Percentiles rank a stretch among this genome's conserved stretches.
phyloP scores from a whole-genome alignment of 2,888 invertebrate species.

The Hemithea aestivaria region DNA sequence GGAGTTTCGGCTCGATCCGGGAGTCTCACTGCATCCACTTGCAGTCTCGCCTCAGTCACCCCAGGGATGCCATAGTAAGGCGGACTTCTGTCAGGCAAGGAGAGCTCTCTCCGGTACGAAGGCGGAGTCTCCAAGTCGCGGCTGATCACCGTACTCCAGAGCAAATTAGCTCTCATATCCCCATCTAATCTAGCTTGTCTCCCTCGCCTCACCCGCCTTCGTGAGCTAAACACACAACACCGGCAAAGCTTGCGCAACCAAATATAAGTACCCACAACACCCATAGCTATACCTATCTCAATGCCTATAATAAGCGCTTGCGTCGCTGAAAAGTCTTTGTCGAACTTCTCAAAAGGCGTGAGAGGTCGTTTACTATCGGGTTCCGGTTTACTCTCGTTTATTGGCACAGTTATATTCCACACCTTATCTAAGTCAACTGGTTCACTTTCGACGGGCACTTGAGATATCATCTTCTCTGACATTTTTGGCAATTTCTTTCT shows the following conservation, averaged over 20 bases:
- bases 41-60: slow-evolving; percentile 41
- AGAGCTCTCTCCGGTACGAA: slow-evolving; percentile 49
- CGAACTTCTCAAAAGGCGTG: slow-evolving; percentile 61
- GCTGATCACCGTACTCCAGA: slow-evolving; percentile 58
- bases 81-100: slow-evolving; percentile 51
- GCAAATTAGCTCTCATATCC: slow-evolving; percentile 60
- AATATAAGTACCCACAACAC: slow-evolving; percentile 64
- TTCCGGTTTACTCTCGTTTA: slow-evolving; percentile 34
- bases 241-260: slow-evolving; percentile 61
- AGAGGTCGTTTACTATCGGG: slow-evolving; percentile 34
- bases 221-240: slow-evolving; percentile 46
- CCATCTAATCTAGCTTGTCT: slow-evolving; percentile 44
- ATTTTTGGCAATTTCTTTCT: slow-evolving; percentile 64
- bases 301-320: slow-evolving; percentile 67
- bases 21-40: slow-evolving; percentile 52
- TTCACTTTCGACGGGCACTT: slow-evolving; percentile 54
- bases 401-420: slow-evolving; percentile 57
- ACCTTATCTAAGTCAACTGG: slow-evolving; percentile 58
- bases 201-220: slow-evolving; percentile 41
- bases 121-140: slow-evolving; percentile 68
- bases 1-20: slow-evolving; percentile 63
- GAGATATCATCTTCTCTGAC: slow-evolving; percentile 77
- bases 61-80: slow-evolving; percentile 49
- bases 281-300: slow-evolving; percentile 63
- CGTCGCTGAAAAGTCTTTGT: slow-evolving; percentile 62